phyloP scores from a whole-genome alignment of 1,140 invertebrate genomes.

The Plutomurus gul region DNA sequence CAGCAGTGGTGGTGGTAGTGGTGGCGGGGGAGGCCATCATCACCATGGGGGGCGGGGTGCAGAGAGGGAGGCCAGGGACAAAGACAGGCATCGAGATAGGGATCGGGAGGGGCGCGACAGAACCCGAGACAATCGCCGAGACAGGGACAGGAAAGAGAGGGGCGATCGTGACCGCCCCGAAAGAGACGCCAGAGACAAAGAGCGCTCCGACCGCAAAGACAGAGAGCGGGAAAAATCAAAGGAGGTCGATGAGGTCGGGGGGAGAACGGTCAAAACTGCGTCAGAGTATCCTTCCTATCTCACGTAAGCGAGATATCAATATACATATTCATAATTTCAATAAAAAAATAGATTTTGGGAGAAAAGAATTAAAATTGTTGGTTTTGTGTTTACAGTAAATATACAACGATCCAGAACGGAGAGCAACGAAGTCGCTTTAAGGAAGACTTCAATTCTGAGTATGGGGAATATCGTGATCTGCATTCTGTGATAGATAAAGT shows the following conservation, averaged over 20 bases:
- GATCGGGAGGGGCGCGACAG: not conserved
- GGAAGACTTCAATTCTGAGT: conserved; percentile 82
- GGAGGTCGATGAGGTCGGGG: not conserved
- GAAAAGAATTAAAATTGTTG: not conserved
- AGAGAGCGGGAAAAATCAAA: not conserved
- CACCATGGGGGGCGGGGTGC: not conserved
- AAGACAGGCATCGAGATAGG: conserved; percentile 13
- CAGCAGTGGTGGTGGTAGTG: not conserved
- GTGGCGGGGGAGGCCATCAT: not conserved
- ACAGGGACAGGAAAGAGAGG: not conserved
- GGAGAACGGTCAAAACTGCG: conserved; percentile 38
- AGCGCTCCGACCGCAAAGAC: no score
- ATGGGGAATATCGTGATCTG: conserved; percentile 78
- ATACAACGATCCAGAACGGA: conserved; percentile 71
- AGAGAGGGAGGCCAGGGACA: not conserved
- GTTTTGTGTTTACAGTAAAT: conserved; percentile 69
- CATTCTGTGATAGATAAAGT: conserved; percentile 76
- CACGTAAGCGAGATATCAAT: conserved; percentile 59
- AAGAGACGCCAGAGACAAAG: no score
- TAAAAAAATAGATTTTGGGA: not conserved
- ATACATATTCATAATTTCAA: not conserved
- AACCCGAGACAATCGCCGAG: conserved; percentile 18
- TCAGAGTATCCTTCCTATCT: conserved; percentile 63
- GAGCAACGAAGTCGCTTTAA: conserved; percentile 83
- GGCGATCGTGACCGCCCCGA: not conserved